Evolutionary conservation across 1,140 invertebrate genomes (phyloP).

Genomic region (Apis cerana): DNA sequence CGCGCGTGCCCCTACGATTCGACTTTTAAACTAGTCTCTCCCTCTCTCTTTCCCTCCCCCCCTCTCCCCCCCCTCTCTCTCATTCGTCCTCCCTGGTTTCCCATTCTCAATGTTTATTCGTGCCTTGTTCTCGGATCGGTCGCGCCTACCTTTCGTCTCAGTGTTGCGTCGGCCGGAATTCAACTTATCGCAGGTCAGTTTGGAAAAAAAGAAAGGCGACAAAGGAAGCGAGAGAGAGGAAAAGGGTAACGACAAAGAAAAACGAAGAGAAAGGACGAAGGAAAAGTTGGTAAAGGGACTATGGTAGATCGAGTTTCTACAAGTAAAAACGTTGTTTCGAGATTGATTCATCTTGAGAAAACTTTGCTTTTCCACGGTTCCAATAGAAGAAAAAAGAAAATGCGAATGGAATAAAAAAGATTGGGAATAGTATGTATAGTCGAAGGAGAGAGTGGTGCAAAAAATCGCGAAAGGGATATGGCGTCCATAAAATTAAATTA

Average conservation of each 20-base stretch:
- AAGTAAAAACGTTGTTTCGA: no score
- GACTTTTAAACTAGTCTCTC: slow-evolving; percentile 42
- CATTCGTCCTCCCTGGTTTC: slow-evolving; percentile 31
- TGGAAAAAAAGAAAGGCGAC: slow-evolving; percentile 13
- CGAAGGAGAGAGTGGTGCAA: slow-evolving; percentile 48
- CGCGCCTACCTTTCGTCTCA: slow-evolving; percentile 62
- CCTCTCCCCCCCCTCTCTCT: background rate
- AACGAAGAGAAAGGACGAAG: slow-evolving; percentile 1
- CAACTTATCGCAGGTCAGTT: slow-evolving; percentile 61
- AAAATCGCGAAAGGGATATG: slow-evolving; percentile 22
- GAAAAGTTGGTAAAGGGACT: background rate
- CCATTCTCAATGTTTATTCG: slow-evolving; percentile 58
- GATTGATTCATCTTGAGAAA: no score
- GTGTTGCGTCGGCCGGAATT: slow-evolving; percentile 23
- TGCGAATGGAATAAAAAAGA: no score
- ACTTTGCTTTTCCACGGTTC: no score
- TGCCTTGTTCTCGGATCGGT: slow-evolving; percentile 63
- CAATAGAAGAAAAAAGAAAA: background rate
- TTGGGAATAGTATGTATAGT: no score
- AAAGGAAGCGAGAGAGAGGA: background rate
- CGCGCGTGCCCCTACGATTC: slow-evolving; percentile 32
- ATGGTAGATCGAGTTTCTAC: slow-evolving; percentile 47
- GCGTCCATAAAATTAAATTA: slow-evolving; percentile 57
- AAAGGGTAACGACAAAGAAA: background rate
- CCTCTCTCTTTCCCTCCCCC: no score